Conservation (phyloP, 2,113 vertebrate species). For the Edolisoma coerulescens region DNA sequence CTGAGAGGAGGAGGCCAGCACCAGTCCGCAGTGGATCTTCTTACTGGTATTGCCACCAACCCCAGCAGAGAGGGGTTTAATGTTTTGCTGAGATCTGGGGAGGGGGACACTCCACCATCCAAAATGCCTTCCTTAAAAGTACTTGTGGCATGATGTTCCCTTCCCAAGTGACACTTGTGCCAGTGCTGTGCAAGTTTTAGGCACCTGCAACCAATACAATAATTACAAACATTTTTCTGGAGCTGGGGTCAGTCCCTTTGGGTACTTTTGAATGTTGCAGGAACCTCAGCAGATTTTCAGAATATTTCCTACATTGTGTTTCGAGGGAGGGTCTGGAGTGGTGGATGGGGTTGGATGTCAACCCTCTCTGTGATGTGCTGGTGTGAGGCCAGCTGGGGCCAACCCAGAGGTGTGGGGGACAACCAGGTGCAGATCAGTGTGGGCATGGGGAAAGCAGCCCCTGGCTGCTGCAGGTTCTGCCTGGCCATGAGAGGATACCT, state of each 20-base stretch:
- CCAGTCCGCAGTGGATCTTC: neutral
- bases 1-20: neutral
- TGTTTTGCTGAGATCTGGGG: neutral
- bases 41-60: neutral
- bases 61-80: neutral
- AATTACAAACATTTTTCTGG: neutral
- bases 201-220: neutral
- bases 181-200: neutral
- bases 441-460: neutral
- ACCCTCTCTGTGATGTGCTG: neutral
- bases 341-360: neutral
- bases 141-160: neutral
- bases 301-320: neutral
- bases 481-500: accelerated
- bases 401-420: neutral
- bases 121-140: neutral
- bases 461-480: neutral
- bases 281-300: neutral
- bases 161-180: neutral
- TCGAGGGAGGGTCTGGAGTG: neutral
- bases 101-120: neutral
- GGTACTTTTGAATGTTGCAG: neutral
- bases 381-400: neutral
- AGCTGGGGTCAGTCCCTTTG: neutral
- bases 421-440: neutral